phyloP scores from a whole-genome alignment of 2,797 vertebrate species.

The Sylvilagus floridanus region DNA sequence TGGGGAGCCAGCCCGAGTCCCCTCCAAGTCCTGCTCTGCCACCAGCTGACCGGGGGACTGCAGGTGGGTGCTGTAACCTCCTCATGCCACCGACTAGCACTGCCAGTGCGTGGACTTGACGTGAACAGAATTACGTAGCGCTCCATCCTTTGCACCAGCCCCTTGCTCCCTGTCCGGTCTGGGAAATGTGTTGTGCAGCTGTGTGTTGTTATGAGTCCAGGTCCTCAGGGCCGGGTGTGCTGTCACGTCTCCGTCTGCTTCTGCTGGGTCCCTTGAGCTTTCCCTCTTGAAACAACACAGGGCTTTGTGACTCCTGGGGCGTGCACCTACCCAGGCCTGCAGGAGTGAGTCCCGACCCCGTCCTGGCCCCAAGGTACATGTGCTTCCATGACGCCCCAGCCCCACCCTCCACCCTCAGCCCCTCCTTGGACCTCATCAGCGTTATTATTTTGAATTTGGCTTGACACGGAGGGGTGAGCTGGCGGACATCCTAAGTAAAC shows the following conservation, averaged over 20 bases:
- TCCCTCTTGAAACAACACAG: neutral
- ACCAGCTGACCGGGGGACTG: neutral
- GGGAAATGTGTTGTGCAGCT: fast-evolving
- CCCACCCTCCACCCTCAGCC: neutral
- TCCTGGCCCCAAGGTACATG: neutral
- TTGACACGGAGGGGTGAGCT: conserved; percentile 49
- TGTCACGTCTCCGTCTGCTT: neutral
- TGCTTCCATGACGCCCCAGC: neutral
- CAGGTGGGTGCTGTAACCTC: neutral
- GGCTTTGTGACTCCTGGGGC: fast-evolving
- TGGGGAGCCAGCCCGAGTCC: neutral
- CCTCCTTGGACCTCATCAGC: neutral
- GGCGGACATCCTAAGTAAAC: conserved; percentile 67
- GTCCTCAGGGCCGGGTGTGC: neutral
- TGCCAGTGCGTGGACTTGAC: fast-evolving
- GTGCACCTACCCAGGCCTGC: neutral
- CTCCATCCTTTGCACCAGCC: fast-evolving
- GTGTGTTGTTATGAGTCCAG: fast-evolving
- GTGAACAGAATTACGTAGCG: fast-evolving
- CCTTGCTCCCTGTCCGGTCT: neutral
- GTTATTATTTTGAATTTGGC: conserved; percentile 28
- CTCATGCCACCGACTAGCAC: fast-evolving
- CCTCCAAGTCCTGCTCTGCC: neutral
- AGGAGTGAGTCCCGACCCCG: neutral
- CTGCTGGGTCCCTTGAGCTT: neutral